Evolutionary conservation across 2,113 vertebrate species (phyloP), one percentile per base, ranked within the genome.

Genomic region (Myrmecophaga tridactyla): DNA sequence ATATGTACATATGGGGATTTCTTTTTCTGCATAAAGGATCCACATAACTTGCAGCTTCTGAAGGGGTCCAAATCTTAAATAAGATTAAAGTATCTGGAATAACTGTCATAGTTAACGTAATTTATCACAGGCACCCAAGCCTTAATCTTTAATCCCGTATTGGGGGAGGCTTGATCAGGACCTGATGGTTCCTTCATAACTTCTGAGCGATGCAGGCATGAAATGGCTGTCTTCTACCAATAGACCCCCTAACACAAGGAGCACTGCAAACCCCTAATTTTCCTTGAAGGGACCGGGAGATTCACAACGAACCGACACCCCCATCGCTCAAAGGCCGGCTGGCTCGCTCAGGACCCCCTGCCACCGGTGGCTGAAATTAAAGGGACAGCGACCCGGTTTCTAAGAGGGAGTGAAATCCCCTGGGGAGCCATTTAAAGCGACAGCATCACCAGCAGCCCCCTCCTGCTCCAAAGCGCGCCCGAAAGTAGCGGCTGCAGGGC

Each of bases 201-300:
- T 96, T 93, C 60, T 67, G 63, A 80, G 88, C 20, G 27, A 85
- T 25, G 72, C 77, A 51, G 23, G 90, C 94, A 67, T 56, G 85
- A 92, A 92, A 95, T 82, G 96, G 94, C 78, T 95, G 81, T 95
- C 51, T 10, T 10, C 80, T 12, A n/a, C 70, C 21, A 77, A 91
- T 62, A 77, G 86, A 62, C 67, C 88, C 72, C 53, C 41, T n/a
- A 51, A n/a, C 41, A 81, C n/a, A 43, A 39, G 2, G 41, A 80
- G 73, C 43, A 31, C 58, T 4, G 23, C 63, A 92, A 92, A 70
- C 53, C 81, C 87, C 86, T 21, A 84, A 70, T 87, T 77, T 72
- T 48, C 34, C 88, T 23, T 12, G 67, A 78, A 56, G 72, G 51
- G 48, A n/a, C 31, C 60, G 39, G 34, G 34, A 25, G 23, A 75